Evolutionary conservation across 1,140 invertebrate species (phyloP), one percentile per base, ranked within the genome.

Genomic region (Bombus impatiens): DNA sequence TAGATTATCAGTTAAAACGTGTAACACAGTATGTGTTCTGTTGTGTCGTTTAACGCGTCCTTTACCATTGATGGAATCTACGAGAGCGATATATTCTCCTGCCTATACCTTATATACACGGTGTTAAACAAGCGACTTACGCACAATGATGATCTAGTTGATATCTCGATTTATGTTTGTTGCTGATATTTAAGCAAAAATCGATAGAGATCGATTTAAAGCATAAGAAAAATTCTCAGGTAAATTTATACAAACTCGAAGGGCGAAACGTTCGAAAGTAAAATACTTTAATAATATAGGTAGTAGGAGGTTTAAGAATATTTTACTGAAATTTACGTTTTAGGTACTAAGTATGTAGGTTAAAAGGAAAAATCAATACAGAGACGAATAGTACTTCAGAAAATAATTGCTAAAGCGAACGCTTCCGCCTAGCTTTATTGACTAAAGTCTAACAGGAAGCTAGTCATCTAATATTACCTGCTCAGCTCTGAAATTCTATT

Each of bases 1-100:
- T 68, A 86, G 79, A 86, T 86, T 86, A 76, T 44, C 59, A 76
- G 44, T 86, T 74, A 65, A 62, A 82, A 82, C 71, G 37, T 44
- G 79, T 82, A 86, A 86, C 78, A n/a, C 67, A 57, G 59, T 80
- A 76, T 57, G 22, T 6, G 74, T 47, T 53, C 35, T 42, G 35
- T 82, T 71, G 47, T 59, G 22, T 68, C 71, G 78, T 81, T 86
- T 68, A 81, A 86, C n/a, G 53, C 59, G n/a, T 86, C 35, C 83
- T 80, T 79, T 74, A 74, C 28, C 53, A 59, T n/a, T 80, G 67
- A 40, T 74, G 32, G 67, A 80, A 80, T 53, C 62, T 62, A 18
- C 62, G n/a, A 84, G 22, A 37, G 37, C 37, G 22, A 72, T 59
- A n/a, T 67, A 40, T 84, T 72, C 59, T 53, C 18, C 42, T 53